Conservation (phyloP, 2,113 vertebrate species). For the Pachycephala philippinensis region DNA sequence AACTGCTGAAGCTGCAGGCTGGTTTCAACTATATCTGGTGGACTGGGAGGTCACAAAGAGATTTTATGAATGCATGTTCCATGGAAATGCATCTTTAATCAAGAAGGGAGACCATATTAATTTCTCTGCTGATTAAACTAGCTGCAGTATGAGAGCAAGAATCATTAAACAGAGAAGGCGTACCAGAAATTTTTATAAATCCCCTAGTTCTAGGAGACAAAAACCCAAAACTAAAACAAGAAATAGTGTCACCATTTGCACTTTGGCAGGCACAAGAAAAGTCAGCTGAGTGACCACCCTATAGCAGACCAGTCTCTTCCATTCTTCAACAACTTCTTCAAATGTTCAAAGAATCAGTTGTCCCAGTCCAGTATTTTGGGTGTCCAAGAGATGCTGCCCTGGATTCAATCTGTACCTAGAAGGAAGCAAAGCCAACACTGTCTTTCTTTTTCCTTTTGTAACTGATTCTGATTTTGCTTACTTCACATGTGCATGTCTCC, state of each 20-base stretch:
- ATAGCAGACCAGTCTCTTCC: background rate
- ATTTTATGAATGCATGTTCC: background rate
- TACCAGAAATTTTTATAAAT: background rate
- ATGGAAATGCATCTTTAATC: background rate
- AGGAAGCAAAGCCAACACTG: background rate
- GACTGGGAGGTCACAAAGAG: background rate
- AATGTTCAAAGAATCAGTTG: background rate
- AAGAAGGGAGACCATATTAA: background rate
- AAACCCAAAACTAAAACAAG: background rate
- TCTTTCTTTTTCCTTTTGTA: background rate
- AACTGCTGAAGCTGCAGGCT: background rate
- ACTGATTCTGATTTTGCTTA: background rate
- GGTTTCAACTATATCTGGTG: background rate
- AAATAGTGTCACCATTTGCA: background rate
- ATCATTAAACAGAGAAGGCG: background rate
- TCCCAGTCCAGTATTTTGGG: background rate
- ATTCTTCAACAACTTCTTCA: background rate
- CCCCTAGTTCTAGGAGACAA: background rate
- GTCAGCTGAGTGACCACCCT: background rate
- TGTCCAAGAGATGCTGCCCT: background rate
- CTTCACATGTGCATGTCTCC: background rate
- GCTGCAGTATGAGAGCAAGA: background rate
- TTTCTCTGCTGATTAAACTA: background rate
- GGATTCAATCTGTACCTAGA: background rate
- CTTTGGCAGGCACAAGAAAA: background rate